Base-by-base conservation (phyloP, 1,140 invertebrate genomes). In the Rhysida immarginata region DNA sequence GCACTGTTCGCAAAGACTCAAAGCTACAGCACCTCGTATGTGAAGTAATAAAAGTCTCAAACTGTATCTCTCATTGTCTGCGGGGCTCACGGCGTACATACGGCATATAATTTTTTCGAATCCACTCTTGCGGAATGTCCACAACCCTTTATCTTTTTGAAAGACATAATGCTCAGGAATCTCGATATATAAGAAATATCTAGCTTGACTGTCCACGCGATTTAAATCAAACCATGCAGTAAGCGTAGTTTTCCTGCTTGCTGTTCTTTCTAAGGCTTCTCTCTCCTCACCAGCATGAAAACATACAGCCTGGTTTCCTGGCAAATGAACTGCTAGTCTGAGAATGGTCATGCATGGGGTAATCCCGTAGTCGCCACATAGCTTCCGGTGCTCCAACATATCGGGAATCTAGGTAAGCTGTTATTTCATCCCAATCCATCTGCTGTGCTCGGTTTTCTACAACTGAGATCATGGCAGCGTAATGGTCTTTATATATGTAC, bases 311-410 rank as follows among this genome's bases (percentile, higher is more conserved):
- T 73, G 68, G 44, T 65, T 63, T 58, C 66, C 68, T 57, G 65
- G 69, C 45, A 64, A 57, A 65, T 72, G 65, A 21, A 73, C 59
- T 11, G 64, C 66, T 29, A 75, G 65, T 48, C 74, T 68, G 70
- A 58, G 64, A 59, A 25, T 62, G 46, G 55, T 69, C 64, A 50
- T 70, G 66, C 26, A 72, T 64, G 18, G 59, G 59, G 54, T 68
- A 70, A 35, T 58, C 45, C 11, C 68, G 62, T 29, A 74, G 68
- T 48, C 64, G 56, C 69, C 69, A 74, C 53, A 62, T 58, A 43
- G 71, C 71, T 63, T 74, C 69, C 55, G 59, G 62, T 54, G 62
- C 60, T 43, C 68, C 69, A 14, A 74, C 64, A 64, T 74, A 75
- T 23, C 71, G 59, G 50, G 66, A 69, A 50, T 60, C 61, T 61